Conservation (phyloP, 2,888 invertebrate genomes). For the Melieria omissa region DNA sequence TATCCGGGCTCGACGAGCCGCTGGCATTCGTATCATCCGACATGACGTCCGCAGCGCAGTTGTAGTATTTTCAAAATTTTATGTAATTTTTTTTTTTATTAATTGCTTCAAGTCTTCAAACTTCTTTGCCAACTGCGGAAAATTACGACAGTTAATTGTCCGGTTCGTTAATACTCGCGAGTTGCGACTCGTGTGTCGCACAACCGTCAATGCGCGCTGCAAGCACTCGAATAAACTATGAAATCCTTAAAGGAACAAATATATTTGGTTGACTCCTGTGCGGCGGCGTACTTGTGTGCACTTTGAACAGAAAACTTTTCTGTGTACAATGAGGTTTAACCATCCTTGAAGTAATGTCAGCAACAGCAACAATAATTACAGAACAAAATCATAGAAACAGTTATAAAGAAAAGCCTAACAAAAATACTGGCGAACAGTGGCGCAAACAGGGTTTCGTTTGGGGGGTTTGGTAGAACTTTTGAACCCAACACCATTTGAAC, state of each 20-base stretch:
- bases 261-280: too few species aligned
- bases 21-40: constrained; percentile 12
- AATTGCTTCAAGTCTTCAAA: neutral
- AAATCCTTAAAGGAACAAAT: constrained; percentile 16
- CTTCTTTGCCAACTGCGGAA: neutral
- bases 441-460: too few species aligned
- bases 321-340: constrained; percentile 1
- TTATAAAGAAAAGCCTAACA: too few species aligned
- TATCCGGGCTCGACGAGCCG: constrained; percentile 33
- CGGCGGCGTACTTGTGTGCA: too few species aligned
- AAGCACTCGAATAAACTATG: constrained; percentile 55
- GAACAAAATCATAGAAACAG: too few species aligned
- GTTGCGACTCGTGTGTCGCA: neutral
- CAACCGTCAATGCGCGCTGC: constrained; percentile 49
- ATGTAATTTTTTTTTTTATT: constrained; percentile 5
- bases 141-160: neutral
- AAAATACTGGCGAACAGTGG: too few species aligned
- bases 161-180: too few species aligned
- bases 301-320: too few species aligned
- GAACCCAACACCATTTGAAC: too few species aligned
- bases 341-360: constrained; percentile 21
- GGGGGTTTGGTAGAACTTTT: too few species aligned
- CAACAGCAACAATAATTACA: constrained; percentile 10
- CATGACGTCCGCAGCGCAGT: neutral
- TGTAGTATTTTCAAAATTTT: constrained; percentile 11